Evolutionary conservation across 2,888 invertebrate genomes (phyloP), one percentile per base, ranked within the genome.

Genomic region (Oxytorus armatus): DNA sequence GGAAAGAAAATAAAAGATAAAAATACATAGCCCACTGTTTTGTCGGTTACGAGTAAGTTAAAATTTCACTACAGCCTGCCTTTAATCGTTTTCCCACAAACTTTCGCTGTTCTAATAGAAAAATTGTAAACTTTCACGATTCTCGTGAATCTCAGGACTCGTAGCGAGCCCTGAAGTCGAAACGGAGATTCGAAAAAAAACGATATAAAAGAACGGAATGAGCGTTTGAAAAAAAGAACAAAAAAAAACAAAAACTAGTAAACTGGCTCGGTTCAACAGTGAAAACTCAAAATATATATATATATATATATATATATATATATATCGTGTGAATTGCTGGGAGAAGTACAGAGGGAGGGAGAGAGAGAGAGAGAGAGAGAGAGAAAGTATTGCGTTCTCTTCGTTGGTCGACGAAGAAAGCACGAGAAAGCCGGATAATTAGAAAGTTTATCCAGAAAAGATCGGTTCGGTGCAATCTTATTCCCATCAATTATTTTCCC

Each of bases 401-500:
- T 65, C 65, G 70, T 70, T 57, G 57, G 66, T 44, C 53, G 61
- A 33, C 51, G 65, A 79, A 49, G 66, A 72, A 51, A 57, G 66
- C 61, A 72, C 75, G 59, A 76, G 84, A 79, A 66, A 72, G 72
- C 74, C 83, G 84, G 87, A 85, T 86, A 86, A 86, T 86, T 86
- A 86, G 86, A 86, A 86, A 86, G 86, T 87, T 86, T 86, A 86
- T 86, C 87, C 57, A 79, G 81, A 68, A 82, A 82, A 83, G 82
- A 86, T 86, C 84, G 74, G 79, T 61, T 65, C 82, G 82, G 69
- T 65, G 82, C 81, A 85, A 85, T 85, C 85, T 82, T 83, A 84
- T 85, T 85, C 86, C 79, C 87, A 84, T 86, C 86, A 87, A 87
- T 87, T 86, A 87, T 87, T 84, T 86, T 82, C 70, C 75, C 77